Conservation (phyloP, 1,140 invertebrate species). For the Leucophenga varia region DNA sequence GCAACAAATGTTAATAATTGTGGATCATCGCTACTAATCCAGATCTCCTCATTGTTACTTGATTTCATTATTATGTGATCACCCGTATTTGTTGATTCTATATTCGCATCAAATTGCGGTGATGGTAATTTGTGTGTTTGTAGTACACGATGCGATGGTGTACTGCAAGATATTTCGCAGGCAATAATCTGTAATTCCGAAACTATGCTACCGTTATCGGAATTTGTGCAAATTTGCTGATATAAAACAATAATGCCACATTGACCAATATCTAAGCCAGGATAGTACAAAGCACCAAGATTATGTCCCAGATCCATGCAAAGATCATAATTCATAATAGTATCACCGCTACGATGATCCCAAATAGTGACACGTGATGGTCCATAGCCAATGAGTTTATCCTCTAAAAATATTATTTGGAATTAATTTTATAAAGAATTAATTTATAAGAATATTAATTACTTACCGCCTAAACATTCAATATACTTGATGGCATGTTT, state of each 20-base stretch:
- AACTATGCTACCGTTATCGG: slow-evolving; percentile 1
- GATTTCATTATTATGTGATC: slow-evolving; percentile 41
- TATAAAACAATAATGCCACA: slow-evolving; percentile 41
- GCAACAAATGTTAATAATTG: slow-evolving; percentile 32
- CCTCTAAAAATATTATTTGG: slow-evolving; percentile 26
- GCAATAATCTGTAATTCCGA: slow-evolving; percentile 37
- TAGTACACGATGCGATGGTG: slow-evolving; percentile 38
- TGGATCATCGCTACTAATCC: slow-evolving; percentile 41
- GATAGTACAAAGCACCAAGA: slow-evolving; percentile 40
- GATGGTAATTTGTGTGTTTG: slow-evolving; percentile 31
- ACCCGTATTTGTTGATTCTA: slow-evolving; percentile 34
- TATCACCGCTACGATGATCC: slow-evolving; percentile 53
- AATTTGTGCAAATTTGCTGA: slow-evolving; percentile 23
- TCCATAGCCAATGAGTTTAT: slow-evolving; percentile 46
- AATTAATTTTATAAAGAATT: background rate
- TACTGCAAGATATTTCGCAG: slow-evolving; percentile 38
- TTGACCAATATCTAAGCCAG: slow-evolving; percentile 40
- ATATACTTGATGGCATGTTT: slow-evolving; percentile 38
- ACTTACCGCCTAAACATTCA: slow-evolving; percentile 34
- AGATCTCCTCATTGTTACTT: slow-evolving; percentile 28
- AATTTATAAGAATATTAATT: background rate
- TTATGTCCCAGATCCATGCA: slow-evolving; percentile 32
- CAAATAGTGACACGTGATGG: slow-evolving; percentile 40
- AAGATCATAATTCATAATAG: slow-evolving; percentile 48
- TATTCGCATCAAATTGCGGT: slow-evolving; percentile 23